phyloP scores from a whole-genome alignment of 2,797 vertebrate genomes.

The Taenioides sp. region DNA sequence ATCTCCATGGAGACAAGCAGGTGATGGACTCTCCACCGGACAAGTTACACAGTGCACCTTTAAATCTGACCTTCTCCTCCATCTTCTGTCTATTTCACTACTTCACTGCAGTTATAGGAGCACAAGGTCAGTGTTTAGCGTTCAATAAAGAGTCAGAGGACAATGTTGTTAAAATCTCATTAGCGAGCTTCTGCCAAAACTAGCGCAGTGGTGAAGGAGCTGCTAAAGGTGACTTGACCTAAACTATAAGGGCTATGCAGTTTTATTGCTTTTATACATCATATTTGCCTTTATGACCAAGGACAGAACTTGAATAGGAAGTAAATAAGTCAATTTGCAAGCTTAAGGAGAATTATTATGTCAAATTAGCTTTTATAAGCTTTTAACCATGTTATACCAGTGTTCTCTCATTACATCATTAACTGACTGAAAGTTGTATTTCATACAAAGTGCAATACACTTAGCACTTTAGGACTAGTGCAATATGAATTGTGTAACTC shows the following conservation, averaged over 20 bases:
- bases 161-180: constrained; percentile 46
- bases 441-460: too few relatives aligned
- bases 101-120: constrained; percentile 17
- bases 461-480: too few relatives aligned
- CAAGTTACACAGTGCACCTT: too few relatives aligned
- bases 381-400: too few relatives aligned
- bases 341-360: background rate
- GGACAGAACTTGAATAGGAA: background rate
- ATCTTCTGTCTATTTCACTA: constrained; percentile 12
- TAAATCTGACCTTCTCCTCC: too few relatives aligned
- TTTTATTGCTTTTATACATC: background rate
- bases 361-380: too few relatives aligned
- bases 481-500: too few relatives aligned
- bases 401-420: too few relatives aligned
- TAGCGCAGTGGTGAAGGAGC: constrained; percentile 13
- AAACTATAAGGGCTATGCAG: constrained; percentile 12
- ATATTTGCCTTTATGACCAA: background rate
- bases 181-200: constrained; percentile 36
- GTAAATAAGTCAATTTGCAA: background rate
- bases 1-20: too few relatives aligned
- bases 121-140: constrained; percentile 17
- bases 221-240: constrained; percentile 28
- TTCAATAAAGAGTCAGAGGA: constrained; percentile 42
- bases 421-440: too few relatives aligned
- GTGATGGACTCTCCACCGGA: too few relatives aligned